Evolutionary conservation across 2,797 vertebrate genomes (phyloP).

Genomic region (Rhinichthys osculus): DNA sequence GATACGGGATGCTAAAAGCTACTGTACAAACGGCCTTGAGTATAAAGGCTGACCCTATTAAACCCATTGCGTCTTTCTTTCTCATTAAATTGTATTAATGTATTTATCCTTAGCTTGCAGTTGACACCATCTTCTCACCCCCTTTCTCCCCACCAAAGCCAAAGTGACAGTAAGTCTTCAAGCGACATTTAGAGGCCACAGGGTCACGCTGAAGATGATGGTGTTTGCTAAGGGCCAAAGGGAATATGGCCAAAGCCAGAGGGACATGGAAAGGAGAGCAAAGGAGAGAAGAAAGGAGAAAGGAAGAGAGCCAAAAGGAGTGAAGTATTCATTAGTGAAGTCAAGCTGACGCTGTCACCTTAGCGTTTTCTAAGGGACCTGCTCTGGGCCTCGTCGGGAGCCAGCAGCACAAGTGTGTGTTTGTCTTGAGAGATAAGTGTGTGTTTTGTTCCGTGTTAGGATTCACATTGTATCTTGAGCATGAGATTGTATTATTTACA

Average conservation of each 20-base stretch:
- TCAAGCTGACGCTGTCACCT: constrained; percentile 82
- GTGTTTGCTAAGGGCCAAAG: constrained; percentile 77
- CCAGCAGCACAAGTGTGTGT: constrained; percentile 36
- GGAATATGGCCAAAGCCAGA: constrained; percentile 55
- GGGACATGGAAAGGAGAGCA: constrained; percentile 48
- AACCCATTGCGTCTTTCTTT: constrained; percentile 59
- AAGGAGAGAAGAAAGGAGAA: constrained; percentile 62
- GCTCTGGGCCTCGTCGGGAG: constrained; percentile 49
- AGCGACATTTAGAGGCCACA: constrained; percentile 76
- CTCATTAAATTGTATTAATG: constrained; percentile 83
- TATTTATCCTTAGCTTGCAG: constrained; percentile 77
- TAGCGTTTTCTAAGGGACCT: constrained; percentile 72
- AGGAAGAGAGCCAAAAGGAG: constrained; percentile 74
- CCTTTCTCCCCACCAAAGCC: constrained; percentile 71
- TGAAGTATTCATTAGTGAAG: constrained; percentile 86
- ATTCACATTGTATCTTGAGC: constrained; percentile 53
- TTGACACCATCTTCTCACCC: constrained; percentile 72
- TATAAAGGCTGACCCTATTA: constrained; percentile 41
- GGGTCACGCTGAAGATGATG: constrained; percentile 79
- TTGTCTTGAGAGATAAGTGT: constrained; percentile 10
- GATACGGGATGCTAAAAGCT: neutral
- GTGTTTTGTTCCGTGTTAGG: constrained; percentile 52
- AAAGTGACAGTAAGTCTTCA: constrained; percentile 79
- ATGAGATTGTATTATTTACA: neutral
- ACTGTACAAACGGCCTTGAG: constrained; percentile 34